A percentile compares a stretch with the other conserved stretches of the same genome.
Conservation (phyloP, 1,140 invertebrate genomes). For the Drosophila busckii region DNA sequence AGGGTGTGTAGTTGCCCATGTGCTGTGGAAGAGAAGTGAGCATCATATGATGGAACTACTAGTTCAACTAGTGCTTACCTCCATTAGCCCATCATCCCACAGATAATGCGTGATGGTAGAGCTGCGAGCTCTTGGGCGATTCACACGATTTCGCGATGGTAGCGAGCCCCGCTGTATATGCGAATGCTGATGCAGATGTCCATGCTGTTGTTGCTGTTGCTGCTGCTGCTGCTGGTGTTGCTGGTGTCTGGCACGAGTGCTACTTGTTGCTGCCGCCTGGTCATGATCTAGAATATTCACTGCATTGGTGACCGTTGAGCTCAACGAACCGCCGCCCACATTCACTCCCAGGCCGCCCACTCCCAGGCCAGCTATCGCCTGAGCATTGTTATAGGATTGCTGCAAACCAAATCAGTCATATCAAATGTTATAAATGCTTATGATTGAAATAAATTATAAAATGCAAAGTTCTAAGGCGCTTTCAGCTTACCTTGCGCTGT, state of each 20-base stretch:
- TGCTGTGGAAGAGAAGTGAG: slow-evolving; percentile 78
- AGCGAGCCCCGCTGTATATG: neutral
- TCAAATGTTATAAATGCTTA: neutral
- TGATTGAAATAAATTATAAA: neutral
- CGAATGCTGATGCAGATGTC: slow-evolving; percentile 1
- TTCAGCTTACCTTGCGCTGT: slow-evolving; percentile 60
- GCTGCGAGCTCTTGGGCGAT: no score
- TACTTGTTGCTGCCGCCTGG: no score
- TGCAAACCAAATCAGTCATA: slow-evolving; percentile 18
- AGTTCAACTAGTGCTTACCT: neutral
- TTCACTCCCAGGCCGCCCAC: slow-evolving; percentile 68
- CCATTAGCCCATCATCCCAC: no score
- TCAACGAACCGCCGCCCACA: slow-evolving; percentile 59
- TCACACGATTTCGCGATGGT: no score
- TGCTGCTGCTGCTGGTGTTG: neutral
- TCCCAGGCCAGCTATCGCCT: slow-evolving; percentile 67
- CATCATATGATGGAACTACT: neutral
- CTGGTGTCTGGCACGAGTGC: no score
- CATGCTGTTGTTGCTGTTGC: slow-evolving; percentile 13
- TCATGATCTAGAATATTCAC: no score
- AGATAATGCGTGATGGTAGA: no score
- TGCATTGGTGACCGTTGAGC: slow-evolving; percentile 20
- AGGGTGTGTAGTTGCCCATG: slow-evolving; percentile 81
- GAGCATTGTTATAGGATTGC: slow-evolving; percentile 73
- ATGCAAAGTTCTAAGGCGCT: neutral